Conservation (phyloP, 1,140 invertebrate species). For the Maniola jurtina region DNA sequence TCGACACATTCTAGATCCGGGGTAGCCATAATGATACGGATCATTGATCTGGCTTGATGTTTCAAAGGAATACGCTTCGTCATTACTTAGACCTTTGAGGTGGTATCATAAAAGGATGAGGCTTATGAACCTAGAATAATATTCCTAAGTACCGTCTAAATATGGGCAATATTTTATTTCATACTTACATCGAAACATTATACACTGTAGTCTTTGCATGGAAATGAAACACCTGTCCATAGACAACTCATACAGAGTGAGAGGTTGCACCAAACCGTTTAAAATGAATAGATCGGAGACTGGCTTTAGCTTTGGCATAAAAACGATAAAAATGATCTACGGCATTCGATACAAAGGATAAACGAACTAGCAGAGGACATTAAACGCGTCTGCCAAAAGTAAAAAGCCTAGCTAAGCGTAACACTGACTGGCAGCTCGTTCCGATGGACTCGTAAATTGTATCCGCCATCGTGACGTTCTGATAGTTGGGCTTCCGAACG, state of each 20-base stretch:
- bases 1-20: conserved; percentile 41
- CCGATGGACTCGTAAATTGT: conserved; percentile 15
- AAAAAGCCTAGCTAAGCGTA: conserved; percentile 13
- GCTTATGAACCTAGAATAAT: conserved; percentile 10
- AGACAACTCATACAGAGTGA: not conserved
- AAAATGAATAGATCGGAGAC: not conserved
- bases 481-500: not conserved
- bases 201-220: too few species aligned
- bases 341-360: conserved; percentile 6
- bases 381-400: conserved; percentile 14
- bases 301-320: not conserved
- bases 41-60: conserved; percentile 44
- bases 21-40: conserved; percentile 47
- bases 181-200: too few species aligned
- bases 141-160: not conserved
- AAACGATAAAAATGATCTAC: conserved; percentile 12
- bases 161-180: not conserved
- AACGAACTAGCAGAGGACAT: conserved; percentile 7
- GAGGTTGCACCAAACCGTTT: not conserved
- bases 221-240: too few species aligned
- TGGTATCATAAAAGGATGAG: conserved; percentile 17
- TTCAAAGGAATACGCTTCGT: conserved; percentile 38
- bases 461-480: not conserved
- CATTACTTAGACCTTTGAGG: conserved; percentile 37
- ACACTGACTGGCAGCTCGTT: conserved; percentile 12